Evolutionary conservation across 1,140 invertebrate species (phyloP), one percentile per base, ranked within the genome.

Genomic region (Macrostomum lignano): DNA sequence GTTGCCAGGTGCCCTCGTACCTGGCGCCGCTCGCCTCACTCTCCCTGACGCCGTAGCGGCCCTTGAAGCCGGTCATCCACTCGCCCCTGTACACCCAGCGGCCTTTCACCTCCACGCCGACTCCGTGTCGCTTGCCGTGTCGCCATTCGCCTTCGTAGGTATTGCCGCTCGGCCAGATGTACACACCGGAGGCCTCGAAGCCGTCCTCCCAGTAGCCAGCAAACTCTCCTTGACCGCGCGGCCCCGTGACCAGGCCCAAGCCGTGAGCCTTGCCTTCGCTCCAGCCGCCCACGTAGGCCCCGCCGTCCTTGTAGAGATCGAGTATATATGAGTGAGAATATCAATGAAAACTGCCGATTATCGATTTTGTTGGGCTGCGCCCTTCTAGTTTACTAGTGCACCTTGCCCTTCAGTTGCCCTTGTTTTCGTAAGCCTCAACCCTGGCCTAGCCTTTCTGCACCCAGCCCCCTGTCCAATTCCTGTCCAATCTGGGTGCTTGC

Each of bases 271-370:
- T 62, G 41, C 86, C 86, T 52, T 94, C 84, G 49, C 93, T 82
- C 91, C 91, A 98, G 36, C 86, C 88, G 35, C 91, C 91, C 64
- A 82, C 88, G 61, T 86, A 98, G 30, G 82, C 88, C 38, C 88
- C 91, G 40, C 91, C 91, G 62, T 98, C 91, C 64, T 98, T 88
- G 64, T 98, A 88, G 64, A 98, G 98, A 66, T 96, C 88, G 64
- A 96, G 98, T 48, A n/a, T n/a, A n/a, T n/a, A n/a, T n/a, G n/a
- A n/a, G n/a, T n/a, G n/a, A n/a, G n/a, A n/a, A n/a, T n/a, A n/a
- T n/a, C n/a, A n/a, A n/a, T n/a, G n/a, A n/a, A n/a, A n/a, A n/a
- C n/a, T n/a, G n/a, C n/a, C n/a, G n/a, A n/a, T n/a, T n/a, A n/a
- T n/a, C n/a, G n/a, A n/a, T n/a, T n/a, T n/a, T n/a, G n/a, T n/a